These are phyloP conservation scores for Philereme vetulata DNA, from an alignment of 2,888 invertebrate genomes.

Conservation along the genomic window DNA sequence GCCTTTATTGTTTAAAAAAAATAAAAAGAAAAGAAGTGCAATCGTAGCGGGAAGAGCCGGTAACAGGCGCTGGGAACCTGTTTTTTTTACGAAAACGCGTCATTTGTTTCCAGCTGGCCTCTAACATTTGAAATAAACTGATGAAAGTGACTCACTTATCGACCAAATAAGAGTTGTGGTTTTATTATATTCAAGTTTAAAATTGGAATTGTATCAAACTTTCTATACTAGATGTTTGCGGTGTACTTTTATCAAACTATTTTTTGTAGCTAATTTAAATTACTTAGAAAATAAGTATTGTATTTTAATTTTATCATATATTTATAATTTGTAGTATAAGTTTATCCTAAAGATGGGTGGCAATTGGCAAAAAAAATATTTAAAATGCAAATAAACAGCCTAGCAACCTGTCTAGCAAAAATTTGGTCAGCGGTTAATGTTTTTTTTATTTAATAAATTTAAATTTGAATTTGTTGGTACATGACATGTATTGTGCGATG, in stretches of 20 bases:
- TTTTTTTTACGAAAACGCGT: too few relatives aligned
- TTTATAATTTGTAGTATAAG: too few relatives aligned
- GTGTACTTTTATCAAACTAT: neutral
- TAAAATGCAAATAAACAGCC: neutral
- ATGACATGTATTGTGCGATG: neutral
- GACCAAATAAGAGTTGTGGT: conserved; percentile 33
- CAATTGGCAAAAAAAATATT: too few relatives aligned
- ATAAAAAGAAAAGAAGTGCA: too few relatives aligned
- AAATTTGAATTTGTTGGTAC: neutral
- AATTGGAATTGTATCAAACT: conserved; percentile 19
- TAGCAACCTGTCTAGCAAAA: neutral
- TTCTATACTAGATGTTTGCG: conserved; percentile 8
- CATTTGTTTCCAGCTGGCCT: conserved; percentile 35
- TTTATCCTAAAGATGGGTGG: too few relatives aligned
- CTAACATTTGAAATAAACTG: conserved; percentile 32
- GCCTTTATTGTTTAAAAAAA: too few relatives aligned
- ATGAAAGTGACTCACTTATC: conserved; percentile 37
- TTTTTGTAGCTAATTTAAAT: too few relatives aligned
- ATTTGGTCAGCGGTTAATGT: neutral
- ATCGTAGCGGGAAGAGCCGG: too few relatives aligned
- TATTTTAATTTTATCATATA: too few relatives aligned
- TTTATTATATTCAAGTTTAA: conserved; percentile 34
- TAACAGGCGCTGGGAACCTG: too few relatives aligned
- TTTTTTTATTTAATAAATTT: neutral
- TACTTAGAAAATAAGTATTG: too few relatives aligned